Evolutionary conservation across 2,797 vertebrate species (phyloP).

Genomic region (Clarias pachynema): DNA sequence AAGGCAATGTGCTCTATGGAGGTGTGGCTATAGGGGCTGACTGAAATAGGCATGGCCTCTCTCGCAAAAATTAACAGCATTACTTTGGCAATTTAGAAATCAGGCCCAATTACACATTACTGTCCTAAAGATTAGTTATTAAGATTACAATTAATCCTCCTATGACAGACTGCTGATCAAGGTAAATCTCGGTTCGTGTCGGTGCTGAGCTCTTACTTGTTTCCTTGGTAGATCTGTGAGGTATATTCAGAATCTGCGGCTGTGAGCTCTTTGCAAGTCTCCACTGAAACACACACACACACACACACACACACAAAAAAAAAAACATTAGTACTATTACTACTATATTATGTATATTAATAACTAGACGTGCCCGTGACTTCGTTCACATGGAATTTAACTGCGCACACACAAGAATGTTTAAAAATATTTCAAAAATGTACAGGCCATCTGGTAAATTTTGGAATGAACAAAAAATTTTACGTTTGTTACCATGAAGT

Average conservation of each 20-base stretch:
- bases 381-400: too few relatives aligned
- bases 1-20: not conserved
- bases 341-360: too few relatives aligned
- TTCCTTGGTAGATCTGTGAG: conserved; percentile 93
- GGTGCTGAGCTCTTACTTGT: conserved; percentile 81
- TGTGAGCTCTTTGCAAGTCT: conserved; percentile 84
- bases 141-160: not conserved
- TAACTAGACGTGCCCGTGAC: too few relatives aligned
- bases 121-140: not conserved
- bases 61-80: not conserved
- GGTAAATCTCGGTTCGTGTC: not conserved
- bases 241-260: conserved; percentile 87
- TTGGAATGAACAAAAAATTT: too few relatives aligned
- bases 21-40: not conserved
- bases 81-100: not conserved
- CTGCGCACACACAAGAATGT: too few relatives aligned
- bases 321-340: not conserved
- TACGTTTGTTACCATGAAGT: too few relatives aligned
- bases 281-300: conserved; percentile 63
- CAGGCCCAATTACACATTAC: not conserved
- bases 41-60: not conserved
- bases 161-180: not conserved
- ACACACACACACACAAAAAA: not conserved
- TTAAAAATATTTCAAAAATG: too few relatives aligned
- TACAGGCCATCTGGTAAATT: too few relatives aligned